phyloP scores from a whole-genome alignment of 2,888 invertebrate genomes.

The Sarcophaga caerulescens region DNA sequence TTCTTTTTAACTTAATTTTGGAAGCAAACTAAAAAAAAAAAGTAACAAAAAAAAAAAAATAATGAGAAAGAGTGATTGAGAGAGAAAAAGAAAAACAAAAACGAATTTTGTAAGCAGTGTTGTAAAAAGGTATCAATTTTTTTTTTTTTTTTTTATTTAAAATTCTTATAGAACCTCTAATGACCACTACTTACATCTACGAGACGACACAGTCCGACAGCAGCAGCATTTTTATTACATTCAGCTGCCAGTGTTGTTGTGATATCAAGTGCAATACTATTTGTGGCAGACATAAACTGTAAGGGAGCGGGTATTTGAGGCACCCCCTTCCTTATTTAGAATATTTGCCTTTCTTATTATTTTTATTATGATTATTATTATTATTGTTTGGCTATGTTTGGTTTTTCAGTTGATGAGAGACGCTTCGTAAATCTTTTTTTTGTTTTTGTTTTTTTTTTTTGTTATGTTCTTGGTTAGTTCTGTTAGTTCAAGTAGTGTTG shows the following conservation, averaged over 20 bases:
- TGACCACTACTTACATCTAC: conserved; percentile 77
- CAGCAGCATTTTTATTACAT: conserved; percentile 75
- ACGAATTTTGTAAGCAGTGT: conserved; percentile 63
- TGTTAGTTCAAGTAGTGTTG: conserved; percentile 54
- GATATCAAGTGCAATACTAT: conserved; percentile 77
- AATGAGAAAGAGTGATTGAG: too few species aligned
- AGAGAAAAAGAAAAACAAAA: conserved; percentile 18
- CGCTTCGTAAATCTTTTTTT: conserved; percentile 28
- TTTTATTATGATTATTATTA: not conserved
- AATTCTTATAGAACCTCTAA: conserved; percentile 54
- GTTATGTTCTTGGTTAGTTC: conserved; percentile 39
- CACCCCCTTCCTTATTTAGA: conserved; percentile 52
- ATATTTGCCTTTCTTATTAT: conserved; percentile 44
- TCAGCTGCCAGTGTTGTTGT: conserved; percentile 74
- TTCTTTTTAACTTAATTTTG: conserved; percentile 14
- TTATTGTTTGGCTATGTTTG: conserved; percentile 32
- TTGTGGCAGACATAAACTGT: conserved; percentile 74
- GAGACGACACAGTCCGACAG: conserved; percentile 77
- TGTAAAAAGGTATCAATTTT: conserved; percentile 38
- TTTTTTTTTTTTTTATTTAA: conserved; percentile 6
- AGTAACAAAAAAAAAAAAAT: conserved; percentile 52
- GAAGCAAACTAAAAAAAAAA: conserved; percentile 52
- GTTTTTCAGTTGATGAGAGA: conserved; percentile 51
- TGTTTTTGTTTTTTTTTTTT: not conserved
- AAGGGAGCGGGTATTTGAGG: conserved; percentile 56